Evolutionary conservation across 2,797 vertebrate species (phyloP), one percentile per base, ranked within the genome.

Genomic region (Acipenser ruthenus): DNA sequence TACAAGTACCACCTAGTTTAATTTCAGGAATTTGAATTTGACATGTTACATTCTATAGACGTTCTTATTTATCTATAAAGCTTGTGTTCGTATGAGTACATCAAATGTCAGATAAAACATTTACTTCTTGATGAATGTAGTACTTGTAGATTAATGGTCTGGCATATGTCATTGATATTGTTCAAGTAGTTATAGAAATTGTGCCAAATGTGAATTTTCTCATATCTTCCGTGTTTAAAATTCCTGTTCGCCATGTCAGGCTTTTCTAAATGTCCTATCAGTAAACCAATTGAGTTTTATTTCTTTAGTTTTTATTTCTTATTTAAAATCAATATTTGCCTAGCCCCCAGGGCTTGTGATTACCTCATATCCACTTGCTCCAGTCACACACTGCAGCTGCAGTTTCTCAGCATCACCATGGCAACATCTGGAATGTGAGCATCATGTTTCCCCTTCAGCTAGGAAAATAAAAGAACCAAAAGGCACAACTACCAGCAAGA

Each of bases 391-490:
- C 81, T 86, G 81, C 84, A 88, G 87, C 87, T 89, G 88, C 80
- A 86, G 71, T 82, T 82, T 81, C 78, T 85, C 79, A 72, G 73
- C 69, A 70, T 88, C 79, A 78, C 86, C 80, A 87, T 88, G 84
- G 87, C 83, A 86, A 89, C 83, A 69, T 55, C 72, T 86, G 85
- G 84, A 90, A 90, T 86, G 86, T 72, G 82, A 79, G 82, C 7
- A 8, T 74, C 85, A 77, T 86, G 78, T 84, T 88, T 89, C 84
- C 65, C 80, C 82, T 81, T 79, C 82, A 80, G 73, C 76, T 80
- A 80, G 80, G 82, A 87, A 83, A 83, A 87, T 81, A 85, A 82
- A 72, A 72, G 74, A 77, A 79, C 66, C 70, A 79, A 79, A 83
- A 86, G 81, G 76, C 82, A 78, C 74, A 85, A 75, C 75, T 77